These are phyloP conservation scores for Agrotis clavis DNA, from an alignment of 2,888 invertebrate species.

Conservation along the genomic window DNA sequence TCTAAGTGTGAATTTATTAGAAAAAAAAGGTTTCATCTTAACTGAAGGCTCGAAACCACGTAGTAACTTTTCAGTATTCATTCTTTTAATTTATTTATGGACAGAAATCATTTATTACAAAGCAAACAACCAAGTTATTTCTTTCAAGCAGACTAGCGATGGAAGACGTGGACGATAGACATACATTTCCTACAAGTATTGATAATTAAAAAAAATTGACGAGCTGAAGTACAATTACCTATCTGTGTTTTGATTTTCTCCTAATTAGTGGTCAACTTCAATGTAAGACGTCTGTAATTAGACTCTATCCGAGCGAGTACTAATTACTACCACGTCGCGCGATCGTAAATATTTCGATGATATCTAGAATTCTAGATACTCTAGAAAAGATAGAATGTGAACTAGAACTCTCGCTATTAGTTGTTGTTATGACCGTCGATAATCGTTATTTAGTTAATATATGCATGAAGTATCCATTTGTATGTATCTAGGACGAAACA, in stretches of 20 bases:
- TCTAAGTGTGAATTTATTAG: too few relatives aligned
- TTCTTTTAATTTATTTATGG: not conserved
- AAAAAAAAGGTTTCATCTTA: too few relatives aligned
- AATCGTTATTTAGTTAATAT: not conserved
- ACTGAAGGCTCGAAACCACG: too few relatives aligned
- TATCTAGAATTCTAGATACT: not conserved
- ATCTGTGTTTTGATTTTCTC: conserved; percentile 20
- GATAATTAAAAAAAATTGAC: too few relatives aligned
- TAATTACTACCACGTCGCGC: not conserved
- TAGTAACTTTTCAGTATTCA: not conserved
- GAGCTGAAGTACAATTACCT: too few relatives aligned
- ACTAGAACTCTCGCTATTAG: not conserved
- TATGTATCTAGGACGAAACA: not conserved
- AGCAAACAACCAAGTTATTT: too few relatives aligned
- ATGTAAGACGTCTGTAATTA: conserved; percentile 15
- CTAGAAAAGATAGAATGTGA: not conserved
- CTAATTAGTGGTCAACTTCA: conserved; percentile 7
- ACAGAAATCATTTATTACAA: not conserved
- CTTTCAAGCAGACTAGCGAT: too few relatives aligned
- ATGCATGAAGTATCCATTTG: conserved; percentile 2
- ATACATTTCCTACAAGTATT: too few relatives aligned
- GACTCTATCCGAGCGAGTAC: not conserved
- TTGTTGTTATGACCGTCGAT: not conserved
- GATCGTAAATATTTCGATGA: conserved; percentile 1
- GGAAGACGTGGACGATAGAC: too few relatives aligned